A percentile compares a stretch with the other conserved stretches of the same genome.
These are phyloP conservation scores for Entomobrya proxima DNA, from an alignment of 2,888 invertebrate genomes.

Conservation along the genomic window DNA sequence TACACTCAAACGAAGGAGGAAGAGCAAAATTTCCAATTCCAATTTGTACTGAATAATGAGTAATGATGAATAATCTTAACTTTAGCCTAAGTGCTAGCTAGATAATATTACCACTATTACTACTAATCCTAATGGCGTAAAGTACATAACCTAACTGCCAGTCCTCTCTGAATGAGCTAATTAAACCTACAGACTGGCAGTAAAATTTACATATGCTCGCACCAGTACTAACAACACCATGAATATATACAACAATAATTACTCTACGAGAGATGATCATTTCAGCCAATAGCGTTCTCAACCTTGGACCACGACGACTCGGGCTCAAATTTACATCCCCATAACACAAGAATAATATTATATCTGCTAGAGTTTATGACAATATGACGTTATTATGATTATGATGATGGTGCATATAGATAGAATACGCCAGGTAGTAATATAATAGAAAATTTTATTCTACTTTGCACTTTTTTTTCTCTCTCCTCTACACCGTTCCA, in stretches of 20 bases:
- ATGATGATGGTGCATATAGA: slow-evolving; percentile 1
- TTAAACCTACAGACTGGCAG: slow-evolving; percentile 69
- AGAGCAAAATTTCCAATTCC: slow-evolving; percentile 64
- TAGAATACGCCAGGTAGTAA: not conserved
- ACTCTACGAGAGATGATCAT: slow-evolving; percentile 28
- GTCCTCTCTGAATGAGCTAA: slow-evolving; percentile 65
- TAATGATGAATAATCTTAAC: slow-evolving; percentile 58
- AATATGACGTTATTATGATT: slow-evolving; percentile 34
- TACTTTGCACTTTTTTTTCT: slow-evolving; percentile 41
- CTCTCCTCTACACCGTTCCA: not conserved
- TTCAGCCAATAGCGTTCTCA: slow-evolving; percentile 60
- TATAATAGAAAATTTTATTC: slow-evolving; percentile 11
- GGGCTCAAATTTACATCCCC: slow-evolving; percentile 65
- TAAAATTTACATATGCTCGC: slow-evolving; percentile 64
- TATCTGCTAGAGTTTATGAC: slow-evolving; percentile 39
- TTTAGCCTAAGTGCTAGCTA: slow-evolving; percentile 35
- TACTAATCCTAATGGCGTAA: slow-evolving; percentile 51
- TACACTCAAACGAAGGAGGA: slow-evolving; percentile 16
- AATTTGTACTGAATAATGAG: slow-evolving; percentile 62
- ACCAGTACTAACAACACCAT: slow-evolving; percentile 51
- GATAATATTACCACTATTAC: slow-evolving; percentile 36
- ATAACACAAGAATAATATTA: slow-evolving; percentile 45
- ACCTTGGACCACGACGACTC: slow-evolving; percentile 63
- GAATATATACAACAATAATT: slow-evolving; percentile 64
- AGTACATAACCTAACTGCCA: slow-evolving; percentile 60